Evolutionary conservation across 1,140 invertebrate species (phyloP), one percentile per base, ranked within the genome.

Genomic region (Diploscapter pachys): DNA sequence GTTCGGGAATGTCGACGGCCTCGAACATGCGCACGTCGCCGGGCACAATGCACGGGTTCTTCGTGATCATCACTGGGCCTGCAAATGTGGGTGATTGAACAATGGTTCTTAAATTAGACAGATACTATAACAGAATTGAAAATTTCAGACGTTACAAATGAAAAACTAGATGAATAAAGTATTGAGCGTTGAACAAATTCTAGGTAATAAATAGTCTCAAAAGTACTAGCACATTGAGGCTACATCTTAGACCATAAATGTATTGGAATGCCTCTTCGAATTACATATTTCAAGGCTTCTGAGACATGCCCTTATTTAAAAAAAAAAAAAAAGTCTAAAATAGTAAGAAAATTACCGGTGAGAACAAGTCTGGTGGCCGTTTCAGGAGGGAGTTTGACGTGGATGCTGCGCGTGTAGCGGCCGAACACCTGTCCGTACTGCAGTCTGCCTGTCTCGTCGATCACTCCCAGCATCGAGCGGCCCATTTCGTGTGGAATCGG

Each of bases 11-110:
- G 75, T 86, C 81, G 56, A 86, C 77, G 13, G 86, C 80, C 62
- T 76, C 68, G 50, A 86, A 80, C 52, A 81, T 82, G 69, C 85
- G 76, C 2, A 86, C 80, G 80, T 86, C 86, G 11, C 86, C 86
- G 5, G 82, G 74, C 64, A 83, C 80, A 59, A 86, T 81, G 56
- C 82, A 85, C 5, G 86, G 86, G 79, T 82, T 85, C 69, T 86
- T 86, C 2, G 85, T 84, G 13, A 85, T 73, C 65, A 85, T 55
- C 3, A 85, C 80, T 57, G 59, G 55, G 4, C 75, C 79, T 79
- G 68, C 6, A 78, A 76, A 2, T 11, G 31, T 13, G 9, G 8
- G 49, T 72, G 49, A 11, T 75, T 3, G 31, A 31, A 31, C 0
- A 31, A 31, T 31, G 31, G 31, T 31, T 31, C n/a, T 70, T 55